Evolutionary conservation across 2,797 vertebrate species (phyloP).

Genomic region (Enoplosus armatus): DNA sequence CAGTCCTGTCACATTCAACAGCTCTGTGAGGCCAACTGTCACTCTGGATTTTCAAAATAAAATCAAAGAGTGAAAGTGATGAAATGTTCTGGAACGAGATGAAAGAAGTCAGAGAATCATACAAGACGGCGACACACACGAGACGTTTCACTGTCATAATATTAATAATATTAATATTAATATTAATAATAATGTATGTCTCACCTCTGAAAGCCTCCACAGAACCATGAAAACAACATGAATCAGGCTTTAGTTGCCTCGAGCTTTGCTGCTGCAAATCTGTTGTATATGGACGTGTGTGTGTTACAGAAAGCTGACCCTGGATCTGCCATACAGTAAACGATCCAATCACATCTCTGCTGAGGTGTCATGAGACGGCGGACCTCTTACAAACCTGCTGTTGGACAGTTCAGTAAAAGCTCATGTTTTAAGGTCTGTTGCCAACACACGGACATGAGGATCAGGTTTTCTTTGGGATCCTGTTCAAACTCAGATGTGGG

Average conservation of each 20-base stretch:
- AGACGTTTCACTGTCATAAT: neutral
- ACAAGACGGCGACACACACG: neutral
- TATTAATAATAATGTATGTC: too few species aligned
- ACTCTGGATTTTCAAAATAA: conserved; percentile 24
- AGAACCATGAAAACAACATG: too few species aligned
- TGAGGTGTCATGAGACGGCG: neutral
- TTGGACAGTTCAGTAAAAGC: too few species aligned
- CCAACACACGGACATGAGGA: too few species aligned
- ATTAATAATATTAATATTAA: too few species aligned
- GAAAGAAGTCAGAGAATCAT: neutral
- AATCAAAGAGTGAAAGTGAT: conserved; percentile 3
- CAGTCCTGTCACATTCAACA: too few species aligned
- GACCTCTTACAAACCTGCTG: neutral
- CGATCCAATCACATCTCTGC: neutral
- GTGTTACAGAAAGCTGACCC: neutral
- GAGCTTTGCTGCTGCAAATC: too few species aligned
- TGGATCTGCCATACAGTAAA: neutral
- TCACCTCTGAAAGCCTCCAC: too few species aligned
- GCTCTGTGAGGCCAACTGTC: conserved; percentile 24
- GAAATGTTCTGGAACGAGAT: conserved; percentile 14
- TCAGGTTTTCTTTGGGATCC: too few species aligned
- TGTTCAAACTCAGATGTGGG: too few species aligned
- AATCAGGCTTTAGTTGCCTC: too few species aligned
- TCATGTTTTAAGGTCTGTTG: too few species aligned
- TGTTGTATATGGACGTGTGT: neutral